phyloP scores from a whole-genome alignment of 2,113 vertebrate species.

The Suricata suricatta region DNA sequence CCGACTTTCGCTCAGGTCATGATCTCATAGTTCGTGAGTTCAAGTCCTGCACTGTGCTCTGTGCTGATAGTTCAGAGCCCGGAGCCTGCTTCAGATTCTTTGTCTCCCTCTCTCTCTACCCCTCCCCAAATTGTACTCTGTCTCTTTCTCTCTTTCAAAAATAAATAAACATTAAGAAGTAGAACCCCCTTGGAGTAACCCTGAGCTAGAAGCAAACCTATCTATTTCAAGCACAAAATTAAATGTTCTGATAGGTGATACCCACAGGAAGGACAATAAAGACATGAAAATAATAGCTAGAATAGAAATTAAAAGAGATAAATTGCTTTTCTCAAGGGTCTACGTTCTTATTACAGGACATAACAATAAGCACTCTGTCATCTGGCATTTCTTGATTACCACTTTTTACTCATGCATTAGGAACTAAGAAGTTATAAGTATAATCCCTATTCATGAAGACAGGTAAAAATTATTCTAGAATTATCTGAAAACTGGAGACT shows the following conservation, averaged over 20 bases:
- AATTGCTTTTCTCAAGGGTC: slow-evolving; percentile 53
- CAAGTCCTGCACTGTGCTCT: too few relatives aligned
- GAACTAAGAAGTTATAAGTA: slow-evolving; percentile 30
- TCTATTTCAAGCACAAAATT: slow-evolving; percentile 38
- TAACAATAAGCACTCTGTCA: background rate
- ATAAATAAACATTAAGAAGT: background rate
- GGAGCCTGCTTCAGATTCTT: too few relatives aligned
- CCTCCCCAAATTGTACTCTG: too few relatives aligned
- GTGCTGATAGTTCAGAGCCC: too few relatives aligned
- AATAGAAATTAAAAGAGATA: slow-evolving; percentile 37
- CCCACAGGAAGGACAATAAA: background rate
- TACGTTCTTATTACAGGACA: slow-evolving; percentile 12
- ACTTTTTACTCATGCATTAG: slow-evolving; percentile 41
- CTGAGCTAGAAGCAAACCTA: background rate
- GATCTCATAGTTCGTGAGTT: too few relatives aligned
- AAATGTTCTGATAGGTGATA: slow-evolving; percentile 26
- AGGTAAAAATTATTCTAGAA: slow-evolving; percentile 60
- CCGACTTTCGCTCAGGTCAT: too few relatives aligned
- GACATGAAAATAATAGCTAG: slow-evolving; percentile 21
- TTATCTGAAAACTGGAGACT: slow-evolving; percentile 26
- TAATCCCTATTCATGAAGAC: slow-evolving; percentile 45
- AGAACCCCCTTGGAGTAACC: background rate
- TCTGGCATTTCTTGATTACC: slow-evolving; percentile 57
- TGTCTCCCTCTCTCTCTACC: too few relatives aligned
- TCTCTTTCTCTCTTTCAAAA: too few relatives aligned